phyloP scores from a whole-genome alignment of 1,140 invertebrate species.

The Antheraea pernyi region DNA sequence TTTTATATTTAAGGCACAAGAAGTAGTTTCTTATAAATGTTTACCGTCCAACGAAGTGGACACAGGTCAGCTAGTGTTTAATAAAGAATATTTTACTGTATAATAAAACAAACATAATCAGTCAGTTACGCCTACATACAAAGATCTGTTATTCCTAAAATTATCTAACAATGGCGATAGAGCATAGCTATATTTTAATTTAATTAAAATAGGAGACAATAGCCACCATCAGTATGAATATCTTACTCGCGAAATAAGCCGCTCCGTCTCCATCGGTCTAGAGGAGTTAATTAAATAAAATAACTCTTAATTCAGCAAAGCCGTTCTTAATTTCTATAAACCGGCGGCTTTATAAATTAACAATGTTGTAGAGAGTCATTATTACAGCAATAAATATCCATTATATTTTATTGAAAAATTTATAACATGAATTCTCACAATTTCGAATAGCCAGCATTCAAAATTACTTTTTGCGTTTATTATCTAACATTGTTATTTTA shows the following conservation, averaged over 20 bases:
- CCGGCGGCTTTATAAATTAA: not conserved
- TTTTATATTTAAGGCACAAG: too few relatives aligned
- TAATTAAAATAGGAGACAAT: slow-evolving; percentile 11
- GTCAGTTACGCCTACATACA: too few relatives aligned
- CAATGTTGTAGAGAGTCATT: not conserved
- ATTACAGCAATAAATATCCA: not conserved
- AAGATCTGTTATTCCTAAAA: too few relatives aligned
- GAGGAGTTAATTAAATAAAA: slow-evolving; percentile 11
- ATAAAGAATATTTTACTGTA: not conserved
- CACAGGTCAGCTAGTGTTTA: too few relatives aligned
- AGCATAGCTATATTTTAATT: not conserved
- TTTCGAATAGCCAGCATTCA: not conserved
- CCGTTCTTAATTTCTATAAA: slow-evolving; percentile 1
- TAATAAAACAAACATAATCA: not conserved
- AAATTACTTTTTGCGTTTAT: not conserved
- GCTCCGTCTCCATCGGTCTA: not conserved
- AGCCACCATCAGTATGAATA: slow-evolving; percentile 6
- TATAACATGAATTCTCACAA: not conserved
- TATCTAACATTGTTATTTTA: not conserved
- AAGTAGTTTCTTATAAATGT: too few relatives aligned
- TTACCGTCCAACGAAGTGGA: too few relatives aligned
- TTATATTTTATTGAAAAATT: not conserved
- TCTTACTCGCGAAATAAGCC: not conserved
- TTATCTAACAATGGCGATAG: not conserved
- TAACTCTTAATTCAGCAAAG: not conserved